Evolutionary conservation across 1,140 invertebrate species (phyloP).

Genomic region (Aricia agestis): DNA sequence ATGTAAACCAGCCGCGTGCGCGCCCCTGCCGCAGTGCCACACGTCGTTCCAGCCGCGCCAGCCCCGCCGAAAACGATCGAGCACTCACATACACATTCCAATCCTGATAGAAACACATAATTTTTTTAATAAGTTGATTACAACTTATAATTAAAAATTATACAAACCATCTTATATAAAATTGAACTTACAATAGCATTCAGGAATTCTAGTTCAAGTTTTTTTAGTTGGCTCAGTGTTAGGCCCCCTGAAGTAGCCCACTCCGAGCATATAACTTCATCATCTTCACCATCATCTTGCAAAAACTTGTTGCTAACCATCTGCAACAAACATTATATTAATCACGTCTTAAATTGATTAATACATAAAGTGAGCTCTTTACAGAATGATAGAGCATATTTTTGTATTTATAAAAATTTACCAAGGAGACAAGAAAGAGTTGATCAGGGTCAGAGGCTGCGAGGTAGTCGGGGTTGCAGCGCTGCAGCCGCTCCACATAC

Average conservation of each 20-base stretch:
- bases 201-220: constrained; percentile 92
- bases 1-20: constrained; percentile 89
- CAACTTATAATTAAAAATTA: too few relatives aligned
- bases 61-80: constrained; percentile 81
- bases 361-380: too few relatives aligned
- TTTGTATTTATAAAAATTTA: constrained; percentile 57
- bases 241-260: constrained; percentile 91
- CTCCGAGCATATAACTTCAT: constrained; percentile 91
- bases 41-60: constrained; percentile 82
- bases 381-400: neutral
- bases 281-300: constrained; percentile 93
- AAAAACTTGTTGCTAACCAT: constrained; percentile 97
- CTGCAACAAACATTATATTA: constrained; percentile 76
- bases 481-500: constrained; percentile 89
- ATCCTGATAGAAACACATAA: constrained; percentile 77
- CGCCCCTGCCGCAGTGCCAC: constrained; percentile 84
- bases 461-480: constrained; percentile 89
- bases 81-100: constrained; percentile 89
- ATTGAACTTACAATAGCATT: constrained; percentile 84
- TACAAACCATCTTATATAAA: too few relatives aligned
- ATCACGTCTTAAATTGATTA: too few relatives aligned
- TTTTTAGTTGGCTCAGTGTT: constrained; percentile 85
- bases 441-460: constrained; percentile 88
- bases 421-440: constrained; percentile 94
- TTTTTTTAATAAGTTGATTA: neutral